Percentiles rank a stretch among this genome's conserved stretches.
phyloP scores from a whole-genome alignment of 2,797 vertebrate species.

The Champsocephalus esox region DNA sequence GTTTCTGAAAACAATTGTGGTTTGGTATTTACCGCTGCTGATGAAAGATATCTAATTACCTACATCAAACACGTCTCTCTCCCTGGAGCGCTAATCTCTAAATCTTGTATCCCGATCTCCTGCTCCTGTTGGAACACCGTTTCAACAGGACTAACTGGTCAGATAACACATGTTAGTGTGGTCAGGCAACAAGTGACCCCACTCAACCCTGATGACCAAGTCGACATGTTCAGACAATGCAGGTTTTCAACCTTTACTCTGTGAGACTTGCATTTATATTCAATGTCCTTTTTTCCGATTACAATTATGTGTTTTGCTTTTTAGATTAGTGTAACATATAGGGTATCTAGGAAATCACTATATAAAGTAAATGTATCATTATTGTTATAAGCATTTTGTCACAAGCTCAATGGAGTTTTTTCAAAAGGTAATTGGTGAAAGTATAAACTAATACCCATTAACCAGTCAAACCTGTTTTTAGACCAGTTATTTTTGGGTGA shows the following conservation, averaged over 20 bases:
- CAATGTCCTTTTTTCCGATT: not conserved
- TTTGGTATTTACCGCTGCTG: conserved; percentile 3
- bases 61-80: conserved; percentile 32
- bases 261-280: not conserved
- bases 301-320: not conserved
- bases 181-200: conserved; percentile 46
- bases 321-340: too few relatives aligned
- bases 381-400: not conserved
- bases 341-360: too few relatives aligned
- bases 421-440: not conserved
- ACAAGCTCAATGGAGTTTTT: not conserved
- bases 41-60: conserved; percentile 16
- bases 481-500: not conserved
- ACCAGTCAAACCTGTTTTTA: not conserved
- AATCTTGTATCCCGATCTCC: conserved; percentile 45
- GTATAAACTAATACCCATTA: not conserved
- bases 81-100: conserved; percentile 49
- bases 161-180: conserved; percentile 61
- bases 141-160: conserved; percentile 65
- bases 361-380: too few relatives aligned
- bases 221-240: conserved; percentile 19
- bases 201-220: conserved; percentile 36
- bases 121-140: conserved; percentile 23
- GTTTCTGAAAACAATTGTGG: not conserved
- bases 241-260: conserved; percentile 10